Conservation (phyloP, 2,113 vertebrate genomes). For the Mobula hypostoma region DNA sequence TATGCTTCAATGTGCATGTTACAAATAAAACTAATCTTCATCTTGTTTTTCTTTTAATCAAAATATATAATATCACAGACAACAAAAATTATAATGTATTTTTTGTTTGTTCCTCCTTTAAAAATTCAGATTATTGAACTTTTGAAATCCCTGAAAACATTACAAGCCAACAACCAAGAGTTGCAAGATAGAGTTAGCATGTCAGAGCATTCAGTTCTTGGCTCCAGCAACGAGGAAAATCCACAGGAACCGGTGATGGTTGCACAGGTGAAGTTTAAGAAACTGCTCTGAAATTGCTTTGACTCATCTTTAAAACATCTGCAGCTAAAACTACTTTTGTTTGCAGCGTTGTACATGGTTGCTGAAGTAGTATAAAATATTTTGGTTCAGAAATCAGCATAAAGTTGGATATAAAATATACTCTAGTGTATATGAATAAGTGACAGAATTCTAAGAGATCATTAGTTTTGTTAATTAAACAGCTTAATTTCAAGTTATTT, state of each 20-base stretch:
- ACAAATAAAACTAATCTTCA: no score
- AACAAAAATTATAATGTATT: neutral
- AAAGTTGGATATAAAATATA: neutral
- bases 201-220: neutral
- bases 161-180: conserved; percentile 63
- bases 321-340: neutral
- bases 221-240: neutral
- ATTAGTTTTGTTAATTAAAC: no score
- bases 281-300: conserved; percentile 35
- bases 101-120: neutral
- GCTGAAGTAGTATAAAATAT: neutral
- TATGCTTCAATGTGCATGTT: no score
- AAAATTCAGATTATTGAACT: conserved; percentile 68
- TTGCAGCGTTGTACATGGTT: neutral
- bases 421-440: neutral
- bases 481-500: no score
- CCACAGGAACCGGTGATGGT: neutral
- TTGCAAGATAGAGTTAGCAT: conserved; percentile 52
- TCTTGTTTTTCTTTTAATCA: neutral
- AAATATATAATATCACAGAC: neutral
- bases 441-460: neutral
- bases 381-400: neutral
- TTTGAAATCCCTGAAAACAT: conserved; percentile 60
- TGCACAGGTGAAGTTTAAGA: conserved; percentile 41
- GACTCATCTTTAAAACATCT: neutral